Percentiles rank a stretch among this genome's conserved stretches.
Evolutionary conservation across 2,797 vertebrate species (phyloP).

Genomic region (Phoeniculus purpureus): DNA sequence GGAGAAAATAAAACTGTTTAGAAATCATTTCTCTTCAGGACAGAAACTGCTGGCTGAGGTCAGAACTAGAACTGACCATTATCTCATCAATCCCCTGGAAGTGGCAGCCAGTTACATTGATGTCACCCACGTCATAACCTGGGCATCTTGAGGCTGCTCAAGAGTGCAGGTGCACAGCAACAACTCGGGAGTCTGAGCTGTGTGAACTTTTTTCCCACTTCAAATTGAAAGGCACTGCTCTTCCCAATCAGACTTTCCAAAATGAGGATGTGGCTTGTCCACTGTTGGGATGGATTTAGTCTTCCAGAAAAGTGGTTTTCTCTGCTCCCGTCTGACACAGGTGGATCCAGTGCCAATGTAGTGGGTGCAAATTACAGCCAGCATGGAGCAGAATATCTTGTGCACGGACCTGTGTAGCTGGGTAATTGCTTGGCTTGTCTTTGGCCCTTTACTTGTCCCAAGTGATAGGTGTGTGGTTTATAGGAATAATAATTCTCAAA

Average conservation of each 20-base stretch:
- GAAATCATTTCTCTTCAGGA: slow-evolving; percentile 8
- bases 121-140: neutral
- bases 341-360: slow-evolving; percentile 26
- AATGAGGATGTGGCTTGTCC: slow-evolving; percentile 26
- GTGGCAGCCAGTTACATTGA: neutral
- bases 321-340: slow-evolving; percentile 56
- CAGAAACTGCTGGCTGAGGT: neutral
- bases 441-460: slow-evolving; percentile 73
- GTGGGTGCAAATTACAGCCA: neutral
- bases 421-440: slow-evolving; percentile 72
- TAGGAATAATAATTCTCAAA: slow-evolving; percentile 73
- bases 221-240: neutral
- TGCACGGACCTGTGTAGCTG: slow-evolving; percentile 65
- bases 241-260: neutral
- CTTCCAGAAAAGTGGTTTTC: slow-evolving; percentile 67
- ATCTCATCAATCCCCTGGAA: neutral
- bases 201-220: neutral
- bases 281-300: slow-evolving; percentile 43
- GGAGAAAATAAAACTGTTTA: slow-evolving; percentile 10
- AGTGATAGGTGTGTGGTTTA: slow-evolving; percentile 73
- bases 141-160: neutral
- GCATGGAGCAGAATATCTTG: slow-evolving; percentile 57
- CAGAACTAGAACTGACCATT: neutral
- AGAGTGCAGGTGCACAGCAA: neutral
- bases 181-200: neutral